phyloP scores from a whole-genome alignment of 2,113 vertebrate species.

The Crotalus viridis region DNA sequence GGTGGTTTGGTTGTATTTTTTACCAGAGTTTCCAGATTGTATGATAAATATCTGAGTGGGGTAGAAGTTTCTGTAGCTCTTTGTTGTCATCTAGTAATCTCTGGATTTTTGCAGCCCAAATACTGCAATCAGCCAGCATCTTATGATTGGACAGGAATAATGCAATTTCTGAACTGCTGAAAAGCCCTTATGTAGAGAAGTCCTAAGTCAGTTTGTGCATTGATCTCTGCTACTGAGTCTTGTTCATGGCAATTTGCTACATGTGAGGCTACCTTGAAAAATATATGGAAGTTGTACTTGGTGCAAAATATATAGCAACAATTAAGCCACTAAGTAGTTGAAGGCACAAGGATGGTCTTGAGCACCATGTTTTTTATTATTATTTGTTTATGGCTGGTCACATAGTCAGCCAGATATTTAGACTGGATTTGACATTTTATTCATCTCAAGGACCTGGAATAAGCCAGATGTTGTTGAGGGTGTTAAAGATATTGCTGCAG shows the following conservation, averaged over 20 bases:
- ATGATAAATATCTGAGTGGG: background rate
- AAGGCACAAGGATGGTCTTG: background rate
- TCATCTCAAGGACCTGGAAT: background rate
- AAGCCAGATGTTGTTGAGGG: background rate
- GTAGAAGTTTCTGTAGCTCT: background rate
- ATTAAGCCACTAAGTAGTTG: background rate
- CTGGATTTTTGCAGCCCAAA: background rate
- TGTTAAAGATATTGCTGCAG: background rate
- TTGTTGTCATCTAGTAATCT: background rate
- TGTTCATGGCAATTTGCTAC: background rate
- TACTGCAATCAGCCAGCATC: background rate
- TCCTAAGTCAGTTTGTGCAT: background rate
- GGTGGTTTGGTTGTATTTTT: background rate
- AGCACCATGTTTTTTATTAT: background rate
- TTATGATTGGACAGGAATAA: background rate
- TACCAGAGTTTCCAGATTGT: background rate
- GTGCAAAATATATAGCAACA: background rate
- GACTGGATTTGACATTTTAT: background rate
- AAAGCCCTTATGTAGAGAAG: background rate
- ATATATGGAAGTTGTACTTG: background rate
- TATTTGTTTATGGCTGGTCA: background rate
- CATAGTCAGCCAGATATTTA: background rate
- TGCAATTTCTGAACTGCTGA: background rate
- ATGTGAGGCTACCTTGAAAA: background rate
- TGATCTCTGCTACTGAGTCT: background rate